Conservation (phyloP, 1,140 invertebrate species). For the Probaryconus sp. region DNA sequence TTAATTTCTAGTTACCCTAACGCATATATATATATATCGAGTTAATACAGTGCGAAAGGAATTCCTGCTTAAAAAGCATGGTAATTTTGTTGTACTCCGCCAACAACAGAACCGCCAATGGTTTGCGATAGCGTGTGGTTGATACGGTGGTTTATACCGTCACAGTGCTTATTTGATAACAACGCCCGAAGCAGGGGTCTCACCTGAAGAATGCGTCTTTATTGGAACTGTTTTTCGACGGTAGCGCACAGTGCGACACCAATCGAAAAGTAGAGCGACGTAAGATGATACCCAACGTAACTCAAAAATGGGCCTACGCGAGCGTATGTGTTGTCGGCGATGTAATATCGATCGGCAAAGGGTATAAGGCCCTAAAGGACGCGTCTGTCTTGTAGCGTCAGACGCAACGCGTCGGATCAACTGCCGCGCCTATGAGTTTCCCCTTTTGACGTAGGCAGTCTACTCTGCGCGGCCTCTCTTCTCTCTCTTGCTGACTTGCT, state of each 20-base stretch:
- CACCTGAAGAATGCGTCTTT: constrained; percentile 48
- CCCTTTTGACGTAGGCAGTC: constrained; percentile 63
- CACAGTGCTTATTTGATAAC: constrained; percentile 20
- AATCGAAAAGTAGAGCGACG: constrained; percentile 7
- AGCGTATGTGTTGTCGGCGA: constrained; percentile 13
- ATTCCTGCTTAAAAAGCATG: no score
- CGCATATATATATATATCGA: no score
- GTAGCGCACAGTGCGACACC: constrained; percentile 8
- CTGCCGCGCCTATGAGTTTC: constrained; percentile 72
- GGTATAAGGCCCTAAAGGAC: constrained; percentile 19
- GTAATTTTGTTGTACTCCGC: no score
- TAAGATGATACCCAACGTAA: constrained; percentile 2
- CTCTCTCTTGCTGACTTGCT: constrained; percentile 51
- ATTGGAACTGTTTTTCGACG: constrained; percentile 1
- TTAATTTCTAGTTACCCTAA: no score
- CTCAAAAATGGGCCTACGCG: background rate
- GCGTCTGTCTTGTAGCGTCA: constrained; percentile 57
- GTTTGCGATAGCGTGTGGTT: background rate
- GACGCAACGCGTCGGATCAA: constrained; percentile 72
- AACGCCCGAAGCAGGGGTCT: constrained; percentile 40
- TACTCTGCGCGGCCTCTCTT: constrained; percentile 22
- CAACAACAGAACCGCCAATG: no score
- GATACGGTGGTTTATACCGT: constrained; percentile 33
- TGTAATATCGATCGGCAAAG: constrained; percentile 52
- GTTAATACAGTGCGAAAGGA: no score